Evolutionary conservation across 1,140 invertebrate genomes (phyloP).

Genomic region (Neoseiulus cucumeris): DNA sequence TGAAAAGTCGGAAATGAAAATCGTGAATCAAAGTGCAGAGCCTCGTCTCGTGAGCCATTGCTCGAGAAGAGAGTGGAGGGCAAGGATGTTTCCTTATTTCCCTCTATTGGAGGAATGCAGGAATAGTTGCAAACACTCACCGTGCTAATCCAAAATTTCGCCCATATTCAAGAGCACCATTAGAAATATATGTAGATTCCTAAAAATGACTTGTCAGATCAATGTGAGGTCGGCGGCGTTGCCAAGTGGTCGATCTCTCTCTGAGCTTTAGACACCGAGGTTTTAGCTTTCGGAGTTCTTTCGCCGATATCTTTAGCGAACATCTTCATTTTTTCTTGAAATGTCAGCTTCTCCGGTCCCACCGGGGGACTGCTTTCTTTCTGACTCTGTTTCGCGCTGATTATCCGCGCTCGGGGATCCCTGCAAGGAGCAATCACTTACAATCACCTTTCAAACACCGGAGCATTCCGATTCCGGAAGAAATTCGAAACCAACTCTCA

Average conservation of each 20-base stretch:
- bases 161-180: no score
- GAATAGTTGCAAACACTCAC: no score
- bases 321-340: conserved; percentile 93
- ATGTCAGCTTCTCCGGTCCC: conserved; percentile 68
- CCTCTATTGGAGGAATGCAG: no score
- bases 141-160: no score
- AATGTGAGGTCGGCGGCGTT: background rate
- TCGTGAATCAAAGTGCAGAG: no score
- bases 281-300: conserved; percentile 10
- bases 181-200: no score
- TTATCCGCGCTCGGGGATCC: conserved; percentile 54
- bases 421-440: conserved; percentile 28
- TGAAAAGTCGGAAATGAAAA: no score
- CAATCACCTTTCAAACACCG: background rate
- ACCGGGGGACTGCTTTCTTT: conserved; percentile 39
- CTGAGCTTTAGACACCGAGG: conserved; percentile 13
- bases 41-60: no score
- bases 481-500: conserved; percentile 25
- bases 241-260: conserved; percentile 8
- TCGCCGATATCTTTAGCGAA: conserved; percentile 81
- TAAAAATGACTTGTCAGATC: background rate
- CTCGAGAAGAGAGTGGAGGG: no score
- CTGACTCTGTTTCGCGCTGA: conserved; percentile 34
- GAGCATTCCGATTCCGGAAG: no score
- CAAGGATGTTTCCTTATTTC: no score